Evolutionary conservation across 2,113 vertebrate species (phyloP).

Genomic region (Halichoerus grypus): DNA sequence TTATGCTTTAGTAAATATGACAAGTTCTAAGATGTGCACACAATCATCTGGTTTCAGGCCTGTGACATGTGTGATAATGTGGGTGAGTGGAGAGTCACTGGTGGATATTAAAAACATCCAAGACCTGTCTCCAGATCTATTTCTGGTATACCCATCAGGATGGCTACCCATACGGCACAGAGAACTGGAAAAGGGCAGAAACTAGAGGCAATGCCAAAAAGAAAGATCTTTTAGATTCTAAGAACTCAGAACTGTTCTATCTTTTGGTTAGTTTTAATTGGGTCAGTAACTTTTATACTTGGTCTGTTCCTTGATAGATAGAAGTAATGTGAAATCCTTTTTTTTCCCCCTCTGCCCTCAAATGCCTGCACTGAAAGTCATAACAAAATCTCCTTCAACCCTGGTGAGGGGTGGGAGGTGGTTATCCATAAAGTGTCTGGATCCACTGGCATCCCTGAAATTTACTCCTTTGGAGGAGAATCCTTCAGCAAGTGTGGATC

Average conservation of each 20-base stretch:
- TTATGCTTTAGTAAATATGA: neutral
- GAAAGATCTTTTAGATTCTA: neutral
- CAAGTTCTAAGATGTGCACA: neutral
- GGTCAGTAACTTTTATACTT: neutral
- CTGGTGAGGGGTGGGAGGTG: neutral
- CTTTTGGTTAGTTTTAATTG: neutral
- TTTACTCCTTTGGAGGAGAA: neutral
- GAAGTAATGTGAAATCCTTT: neutral
- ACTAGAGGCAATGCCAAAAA: neutral
- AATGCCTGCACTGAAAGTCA: neutral
- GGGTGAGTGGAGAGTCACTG: neutral
- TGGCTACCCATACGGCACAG: too few species aligned
- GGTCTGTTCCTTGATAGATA: neutral
- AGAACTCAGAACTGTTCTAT: neutral
- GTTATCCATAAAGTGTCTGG: neutral
- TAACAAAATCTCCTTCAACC: neutral
- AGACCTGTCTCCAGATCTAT: neutral
- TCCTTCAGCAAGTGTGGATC: neutral
- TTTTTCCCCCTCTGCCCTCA: neutral
- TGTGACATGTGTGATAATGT: neutral
- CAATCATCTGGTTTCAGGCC: neutral
- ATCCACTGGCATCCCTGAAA: neutral
- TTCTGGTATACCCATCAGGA: neutral
- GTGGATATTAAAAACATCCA: neutral
- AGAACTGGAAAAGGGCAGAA: neutral